Evolutionary conservation across 2,888 invertebrate species (phyloP), one percentile per base, ranked within the genome.

Genomic region (Allolobophora icterica): DNA sequence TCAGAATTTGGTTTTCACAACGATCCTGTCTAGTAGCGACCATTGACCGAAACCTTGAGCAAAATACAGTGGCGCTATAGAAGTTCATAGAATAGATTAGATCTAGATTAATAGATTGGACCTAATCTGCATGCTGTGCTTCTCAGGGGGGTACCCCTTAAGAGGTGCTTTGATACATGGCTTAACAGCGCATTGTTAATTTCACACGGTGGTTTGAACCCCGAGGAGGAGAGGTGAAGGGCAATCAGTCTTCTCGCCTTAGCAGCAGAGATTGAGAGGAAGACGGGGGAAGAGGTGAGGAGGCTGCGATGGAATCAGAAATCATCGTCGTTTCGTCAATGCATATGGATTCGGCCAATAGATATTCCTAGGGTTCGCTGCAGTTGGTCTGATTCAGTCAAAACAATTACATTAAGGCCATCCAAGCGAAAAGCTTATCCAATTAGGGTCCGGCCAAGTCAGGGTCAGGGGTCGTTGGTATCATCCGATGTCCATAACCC

Each of bases 361-460:
- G 71, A 71, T 71, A 71, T 71, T 71, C 71, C 0, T 71, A 0
- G 71, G 71, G n/a, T 71, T 71, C 8, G n/a, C 71, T 71, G 4
- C 71, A n/a, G 71, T n/a, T n/a, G 71, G 13, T 71, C 71, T 0
- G n/a, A 0, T 71, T n/a, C 0, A 30, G 71, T 71, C 71, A 71
- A 71, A 71, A 71, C 71, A 71, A 71, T 71, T 71, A n/a, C 71
- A 71, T 71, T 71, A 71, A 71, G 71, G 71, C 71, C 71, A 71
- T n/a, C n/a, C 30, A 71, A 6, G 71, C 71, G n/a, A 13, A n/a
- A 6, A 71, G 71, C 71, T 71, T 71, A 71, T 71, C n/a, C 71
- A 71, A 71, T 71, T 71, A 71, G 71, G 71, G 71, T 71, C 71
- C 30, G 8, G 71, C 71, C 71, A 30, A 71, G 71, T 4, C 71